Percentiles rank a stretch among this genome's conserved stretches.
Evolutionary conservation across 2,113 vertebrate species (phyloP).

Genomic region (Ameiurus melas): DNA sequence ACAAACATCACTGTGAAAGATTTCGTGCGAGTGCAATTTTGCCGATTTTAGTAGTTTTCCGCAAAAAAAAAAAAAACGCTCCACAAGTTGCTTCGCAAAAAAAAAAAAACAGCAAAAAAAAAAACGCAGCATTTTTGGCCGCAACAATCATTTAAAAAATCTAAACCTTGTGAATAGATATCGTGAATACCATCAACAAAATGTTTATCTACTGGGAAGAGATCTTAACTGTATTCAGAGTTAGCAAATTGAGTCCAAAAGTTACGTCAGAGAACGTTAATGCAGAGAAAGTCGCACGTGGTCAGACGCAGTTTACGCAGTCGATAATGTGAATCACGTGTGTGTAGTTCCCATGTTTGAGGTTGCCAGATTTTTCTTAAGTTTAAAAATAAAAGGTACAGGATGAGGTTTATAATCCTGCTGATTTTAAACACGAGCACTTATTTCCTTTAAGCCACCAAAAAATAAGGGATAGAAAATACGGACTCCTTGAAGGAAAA

Average conservation of each 20-base stretch:
- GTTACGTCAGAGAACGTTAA: background rate
- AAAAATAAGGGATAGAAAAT: background rate
- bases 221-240: background rate
- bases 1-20: no score
- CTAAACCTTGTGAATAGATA: no score
- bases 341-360: background rate
- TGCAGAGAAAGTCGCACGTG: background rate
- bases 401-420: background rate
- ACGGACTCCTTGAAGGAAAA: background rate
- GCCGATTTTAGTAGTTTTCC: no score
- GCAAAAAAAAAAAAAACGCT: no score
- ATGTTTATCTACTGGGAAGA: background rate
- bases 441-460: background rate
- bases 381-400: background rate
- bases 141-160: no score
- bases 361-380: background rate
- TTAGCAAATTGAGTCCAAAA: background rate
- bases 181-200: no score
- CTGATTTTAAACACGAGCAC: background rate
- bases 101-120: no score
- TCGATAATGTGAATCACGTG: background rate
- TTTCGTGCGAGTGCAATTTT: no score
- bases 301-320: no score
- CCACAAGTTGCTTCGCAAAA: no score
- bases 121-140: no score